phyloP scores from a whole-genome alignment of 2,888 invertebrate species.

The Coelogynopora nodosa region DNA sequence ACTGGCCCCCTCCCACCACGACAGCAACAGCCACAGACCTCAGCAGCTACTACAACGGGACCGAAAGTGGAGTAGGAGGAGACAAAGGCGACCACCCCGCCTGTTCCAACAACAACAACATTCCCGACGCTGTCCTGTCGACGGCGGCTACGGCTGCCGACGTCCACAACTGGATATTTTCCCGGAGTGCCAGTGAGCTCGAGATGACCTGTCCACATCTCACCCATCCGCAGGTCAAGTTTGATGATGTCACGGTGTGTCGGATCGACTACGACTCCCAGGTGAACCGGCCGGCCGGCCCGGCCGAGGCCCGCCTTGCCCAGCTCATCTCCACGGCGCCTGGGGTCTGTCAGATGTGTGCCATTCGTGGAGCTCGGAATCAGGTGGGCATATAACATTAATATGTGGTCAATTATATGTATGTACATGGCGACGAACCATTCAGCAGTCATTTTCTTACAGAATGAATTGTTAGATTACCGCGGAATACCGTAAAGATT shows the following conservation, averaged over 20 bases:
- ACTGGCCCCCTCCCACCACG: not conserved
- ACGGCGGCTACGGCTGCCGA: not conserved
- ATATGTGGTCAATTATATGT: too few relatives aligned
- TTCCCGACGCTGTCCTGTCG: not conserved
- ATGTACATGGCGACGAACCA: too few relatives aligned
- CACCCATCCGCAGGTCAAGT: not conserved
- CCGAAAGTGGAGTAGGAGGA: not conserved
- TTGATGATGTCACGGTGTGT: not conserved
- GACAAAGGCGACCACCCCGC: not conserved
- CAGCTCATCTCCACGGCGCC: not conserved
- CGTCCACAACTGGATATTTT: not conserved
- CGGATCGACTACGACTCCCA: not conserved
- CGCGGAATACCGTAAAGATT: too few relatives aligned
- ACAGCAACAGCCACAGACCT: too few relatives aligned
- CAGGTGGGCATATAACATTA: too few relatives aligned
- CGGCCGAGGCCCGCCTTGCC: not conserved
- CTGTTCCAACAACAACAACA: not conserved
- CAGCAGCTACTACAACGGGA: not conserved
- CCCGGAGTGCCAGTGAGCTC: not conserved
- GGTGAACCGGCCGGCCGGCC: not conserved
- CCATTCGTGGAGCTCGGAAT: not conserved
- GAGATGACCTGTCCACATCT: not conserved
- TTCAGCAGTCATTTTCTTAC: too few relatives aligned
- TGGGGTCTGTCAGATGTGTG: conserved; percentile 21
- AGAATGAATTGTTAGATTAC: too few relatives aligned